Evolutionary conservation across 2,113 vertebrate species (phyloP).

Genomic region (Halichoeres trimaculatus): DNA sequence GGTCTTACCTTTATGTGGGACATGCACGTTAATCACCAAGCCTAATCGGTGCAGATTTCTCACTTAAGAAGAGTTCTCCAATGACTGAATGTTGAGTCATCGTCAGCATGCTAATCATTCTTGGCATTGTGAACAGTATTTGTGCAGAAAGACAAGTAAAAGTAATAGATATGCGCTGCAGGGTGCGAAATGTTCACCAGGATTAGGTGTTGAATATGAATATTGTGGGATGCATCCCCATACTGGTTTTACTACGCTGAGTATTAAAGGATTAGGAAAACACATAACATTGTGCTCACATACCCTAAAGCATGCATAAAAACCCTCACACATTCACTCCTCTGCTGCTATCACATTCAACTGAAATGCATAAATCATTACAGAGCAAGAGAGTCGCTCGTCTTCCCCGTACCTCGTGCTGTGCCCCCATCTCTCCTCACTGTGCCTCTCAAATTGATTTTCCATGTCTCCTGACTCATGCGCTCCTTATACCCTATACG

Average conservation of each 20-base stretch:
- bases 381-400: constrained; percentile 43
- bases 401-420: constrained; percentile 46
- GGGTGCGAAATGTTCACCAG: neutral
- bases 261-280: constrained; percentile 9
- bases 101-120: neutral
- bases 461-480: constrained; percentile 60
- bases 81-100: neutral
- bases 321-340: neutral
- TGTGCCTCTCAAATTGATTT: constrained; percentile 65
- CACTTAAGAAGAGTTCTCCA: too few species aligned
- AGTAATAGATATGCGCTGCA: too few species aligned
- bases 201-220: constrained; percentile 10
- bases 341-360: constrained; percentile 11
- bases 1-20: too few species aligned
- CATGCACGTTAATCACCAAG: too few species aligned
- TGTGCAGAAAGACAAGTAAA: too few species aligned
- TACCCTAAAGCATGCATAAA: constrained; percentile 4
- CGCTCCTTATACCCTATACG: constrained; percentile 38
- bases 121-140: neutral
- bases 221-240: neutral
- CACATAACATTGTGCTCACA: neutral
- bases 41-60: too few species aligned
- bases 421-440: constrained; percentile 32
- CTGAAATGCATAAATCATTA: constrained; percentile 43
- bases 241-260: constrained; percentile 24